Evolutionary conservation across 2,888 invertebrate species (phyloP), one percentile per base, ranked within the genome.

Genomic region (Beris chalybata): DNA sequence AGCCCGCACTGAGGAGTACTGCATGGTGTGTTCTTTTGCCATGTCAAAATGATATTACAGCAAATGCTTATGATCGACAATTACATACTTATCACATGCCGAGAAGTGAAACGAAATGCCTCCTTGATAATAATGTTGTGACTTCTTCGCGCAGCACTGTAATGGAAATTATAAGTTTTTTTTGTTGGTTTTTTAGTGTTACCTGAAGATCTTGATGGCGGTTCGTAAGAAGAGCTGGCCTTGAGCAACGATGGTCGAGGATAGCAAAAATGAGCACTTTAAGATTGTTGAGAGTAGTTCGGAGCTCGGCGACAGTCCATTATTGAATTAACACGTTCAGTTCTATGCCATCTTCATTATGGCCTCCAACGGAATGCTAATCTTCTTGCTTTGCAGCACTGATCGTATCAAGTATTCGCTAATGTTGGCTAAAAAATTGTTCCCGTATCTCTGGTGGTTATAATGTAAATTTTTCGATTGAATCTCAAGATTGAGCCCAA

Each of bases 1-100:
- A 38, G 38, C 38, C 38, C 38, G 5, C 38, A 3, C 22, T 22
- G 22, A 22, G 22, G 22, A 45, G 58, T 29, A 22, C 47, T 30
- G 32, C 29, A n/a, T 53, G 48, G 12, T 59, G 12, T 59, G 47
- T 31, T 59, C 13, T 59, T 48, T 44, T 45, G 7, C 57, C n/a
- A 57, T 30, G 57, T 57, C 11, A 9, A 57, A 57, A 45, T 45
- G 44, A 57, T 57, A 30, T 44, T 59, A 38, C 48, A 59, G 47
- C 22, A 59, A 50, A 50, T 59, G 44, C 59, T 59, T 59, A 48
- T 32, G 50, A 50, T 48, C 59, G 61, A 50, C 61, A 61, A 61
- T 61, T 61, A 61, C 61, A 52, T 52, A 61, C 61, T 61, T 61
- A 61, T 61, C 61, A 61, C 61, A 61, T 61, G 61, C 38, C 52